Conservation (phyloP, 1,140 invertebrate species). For the Eulimnadia texana region DNA sequence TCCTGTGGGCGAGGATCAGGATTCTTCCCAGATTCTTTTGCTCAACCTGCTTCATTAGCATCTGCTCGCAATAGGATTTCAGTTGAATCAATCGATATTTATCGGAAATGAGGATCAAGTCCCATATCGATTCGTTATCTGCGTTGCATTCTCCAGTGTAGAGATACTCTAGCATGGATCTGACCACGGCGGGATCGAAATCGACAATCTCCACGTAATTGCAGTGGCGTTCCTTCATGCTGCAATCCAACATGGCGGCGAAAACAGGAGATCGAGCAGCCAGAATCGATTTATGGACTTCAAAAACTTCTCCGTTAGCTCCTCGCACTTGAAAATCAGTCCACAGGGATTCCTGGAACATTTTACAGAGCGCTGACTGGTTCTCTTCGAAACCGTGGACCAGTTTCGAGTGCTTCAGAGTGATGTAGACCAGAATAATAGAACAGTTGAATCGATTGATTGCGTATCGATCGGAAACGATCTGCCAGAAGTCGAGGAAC, state of each 20-base stretch:
- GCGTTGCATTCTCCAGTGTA: slow-evolving; percentile 36
- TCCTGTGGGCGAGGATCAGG: neutral
- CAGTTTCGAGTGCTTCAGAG: neutral
- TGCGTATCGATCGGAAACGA: neutral
- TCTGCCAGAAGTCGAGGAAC: neutral
- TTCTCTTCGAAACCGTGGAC: neutral
- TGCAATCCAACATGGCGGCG: slow-evolving; percentile 52
- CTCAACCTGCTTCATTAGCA: neutral
- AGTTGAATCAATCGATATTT: neutral
- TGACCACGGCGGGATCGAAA: slow-evolving; percentile 43
- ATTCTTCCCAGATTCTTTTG: neutral
- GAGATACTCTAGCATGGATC: slow-evolving; percentile 47
- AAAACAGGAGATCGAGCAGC: slow-evolving; percentile 44
- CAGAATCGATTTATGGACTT: slow-evolving; percentile 17
- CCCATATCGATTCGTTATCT: neutral
- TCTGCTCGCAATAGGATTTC: neutral
- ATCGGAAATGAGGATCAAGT: neutral
- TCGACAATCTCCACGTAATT: slow-evolving; percentile 43
- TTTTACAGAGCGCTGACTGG: neutral
- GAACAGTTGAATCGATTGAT: neutral
- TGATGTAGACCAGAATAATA: neutral
- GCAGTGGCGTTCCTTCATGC: slow-evolving; percentile 45
- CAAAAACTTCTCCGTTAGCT: slow-evolving; percentile 10
- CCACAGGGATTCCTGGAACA: neutral
- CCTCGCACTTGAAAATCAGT: slow-evolving; percentile 8